A percentile compares a stretch with the other conserved stretches of the same genome.
These are phyloP conservation scores for Cheirogaleus medius DNA, from an alignment of 2,113 vertebrate species.

Conservation along the genomic window DNA sequence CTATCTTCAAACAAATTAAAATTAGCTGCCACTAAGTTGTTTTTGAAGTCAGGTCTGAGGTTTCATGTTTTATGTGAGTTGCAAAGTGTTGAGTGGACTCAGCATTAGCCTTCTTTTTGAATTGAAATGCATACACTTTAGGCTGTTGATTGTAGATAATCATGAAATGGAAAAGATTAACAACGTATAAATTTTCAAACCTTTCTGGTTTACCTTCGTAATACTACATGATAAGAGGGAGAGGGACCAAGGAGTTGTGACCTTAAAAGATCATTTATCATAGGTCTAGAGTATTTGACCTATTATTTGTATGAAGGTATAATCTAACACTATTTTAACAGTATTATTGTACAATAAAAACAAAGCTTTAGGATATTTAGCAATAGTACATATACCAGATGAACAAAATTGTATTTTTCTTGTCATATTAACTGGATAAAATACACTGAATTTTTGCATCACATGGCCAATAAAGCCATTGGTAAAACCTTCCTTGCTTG, in stretches of 20 bases:
- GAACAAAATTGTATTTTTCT: not conserved
- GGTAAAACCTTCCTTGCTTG: not conserved
- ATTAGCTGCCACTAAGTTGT: not conserved
- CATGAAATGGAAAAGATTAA: conserved; percentile 3
- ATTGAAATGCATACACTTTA: not conserved
- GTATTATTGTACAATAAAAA: not conserved
- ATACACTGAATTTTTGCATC: not conserved
- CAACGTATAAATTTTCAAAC: not conserved
- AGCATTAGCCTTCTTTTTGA: not conserved
- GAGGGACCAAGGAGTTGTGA: not conserved
- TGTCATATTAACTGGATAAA: not conserved
- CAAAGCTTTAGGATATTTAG: not conserved
- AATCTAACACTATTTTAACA: not conserved
- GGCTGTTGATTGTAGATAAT: not conserved
- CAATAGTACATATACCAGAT: not conserved
- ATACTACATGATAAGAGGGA: not conserved
- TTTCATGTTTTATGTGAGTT: not conserved
- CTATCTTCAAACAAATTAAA: conserved; percentile 8
- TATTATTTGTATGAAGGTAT: not conserved
- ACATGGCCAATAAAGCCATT: not conserved
- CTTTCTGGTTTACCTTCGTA: not conserved
- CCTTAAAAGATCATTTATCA: not conserved
- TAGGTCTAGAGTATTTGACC: not conserved
- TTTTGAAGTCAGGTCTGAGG: not conserved
- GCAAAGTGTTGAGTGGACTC: not conserved